These are phyloP conservation scores for Lycocerus yunnanus DNA, from an alignment of 2,888 invertebrate species.

Conservation along the genomic window DNA sequence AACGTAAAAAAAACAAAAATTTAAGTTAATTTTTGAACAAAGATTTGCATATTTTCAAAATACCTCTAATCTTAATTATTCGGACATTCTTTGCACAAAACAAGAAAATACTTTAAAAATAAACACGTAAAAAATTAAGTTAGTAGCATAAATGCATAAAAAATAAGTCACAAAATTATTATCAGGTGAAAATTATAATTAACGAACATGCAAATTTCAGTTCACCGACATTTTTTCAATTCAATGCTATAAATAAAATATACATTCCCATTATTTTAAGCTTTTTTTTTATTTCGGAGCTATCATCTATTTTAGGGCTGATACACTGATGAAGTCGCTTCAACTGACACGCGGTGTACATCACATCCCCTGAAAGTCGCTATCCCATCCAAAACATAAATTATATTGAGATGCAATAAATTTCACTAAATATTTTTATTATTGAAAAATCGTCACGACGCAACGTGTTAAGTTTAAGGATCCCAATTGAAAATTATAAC, in stretches of 20 bases:
- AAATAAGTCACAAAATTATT: neutral
- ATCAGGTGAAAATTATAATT: neutral
- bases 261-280: constrained; percentile 22
- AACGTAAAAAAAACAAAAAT: neutral
- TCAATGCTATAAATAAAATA: neutral
- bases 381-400: constrained; percentile 12
- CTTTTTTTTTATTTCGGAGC: constrained; percentile 33
- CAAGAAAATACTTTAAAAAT: neutral
- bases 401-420: neutral
- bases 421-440: neutral
- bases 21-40: neutral
- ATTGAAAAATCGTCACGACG: neutral
- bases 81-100: neutral
- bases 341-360: constrained; percentile 40
- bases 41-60: neutral
- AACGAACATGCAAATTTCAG: neutral
- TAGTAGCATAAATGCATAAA: constrained; percentile 4
- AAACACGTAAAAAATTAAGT: constrained; percentile 6
- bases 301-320: constrained; percentile 42
- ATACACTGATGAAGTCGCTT: constrained; percentile 39
- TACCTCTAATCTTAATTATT: neutral
- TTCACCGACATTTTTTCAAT: neutral
- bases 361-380: constrained; percentile 30
- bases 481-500: neutral
- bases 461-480: neutral